A percentile compares a stretch with the other conserved stretches of the same genome.
These are phyloP conservation scores for Tragopan temminckii DNA, from an alignment of 2,797 vertebrate species.

Conservation along the genomic window DNA sequence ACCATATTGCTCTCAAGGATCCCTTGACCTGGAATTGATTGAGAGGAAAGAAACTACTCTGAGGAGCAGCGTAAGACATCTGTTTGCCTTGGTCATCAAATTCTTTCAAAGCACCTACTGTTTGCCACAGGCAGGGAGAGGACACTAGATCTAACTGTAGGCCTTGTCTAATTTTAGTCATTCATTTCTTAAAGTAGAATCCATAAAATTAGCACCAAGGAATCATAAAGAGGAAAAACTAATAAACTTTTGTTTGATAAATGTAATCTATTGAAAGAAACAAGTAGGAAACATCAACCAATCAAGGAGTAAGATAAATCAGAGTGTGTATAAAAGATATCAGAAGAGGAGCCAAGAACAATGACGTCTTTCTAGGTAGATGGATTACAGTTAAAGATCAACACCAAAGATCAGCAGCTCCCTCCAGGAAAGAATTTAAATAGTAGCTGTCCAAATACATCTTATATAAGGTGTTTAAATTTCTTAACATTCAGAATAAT, in stretches of 20 bases:
- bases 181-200: background rate
- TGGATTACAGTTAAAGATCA: slow-evolving; percentile 7
- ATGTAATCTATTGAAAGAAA: slow-evolving; percentile 18
- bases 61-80: background rate
- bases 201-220: background rate
- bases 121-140: background rate
- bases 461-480: background rate
- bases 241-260: background rate
- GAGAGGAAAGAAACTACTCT: background rate
- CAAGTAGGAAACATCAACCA: background rate
- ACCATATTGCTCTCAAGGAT: background rate
- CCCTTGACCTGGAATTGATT: background rate
- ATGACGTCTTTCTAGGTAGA: background rate
- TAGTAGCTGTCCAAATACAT: background rate
- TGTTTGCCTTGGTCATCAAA: background rate
- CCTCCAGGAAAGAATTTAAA: slow-evolving; percentile 10
- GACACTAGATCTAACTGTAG: background rate
- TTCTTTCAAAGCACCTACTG: background rate
- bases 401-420: background rate
- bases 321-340: background rate
- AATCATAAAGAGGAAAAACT: background rate
- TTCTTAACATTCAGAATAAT: background rate
- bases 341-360: background rate
- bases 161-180: background rate
- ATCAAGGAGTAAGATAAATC: background rate